Evolutionary conservation across 2,797 vertebrate species (phyloP).

Genomic region (Cryptoprocta ferox): DNA sequence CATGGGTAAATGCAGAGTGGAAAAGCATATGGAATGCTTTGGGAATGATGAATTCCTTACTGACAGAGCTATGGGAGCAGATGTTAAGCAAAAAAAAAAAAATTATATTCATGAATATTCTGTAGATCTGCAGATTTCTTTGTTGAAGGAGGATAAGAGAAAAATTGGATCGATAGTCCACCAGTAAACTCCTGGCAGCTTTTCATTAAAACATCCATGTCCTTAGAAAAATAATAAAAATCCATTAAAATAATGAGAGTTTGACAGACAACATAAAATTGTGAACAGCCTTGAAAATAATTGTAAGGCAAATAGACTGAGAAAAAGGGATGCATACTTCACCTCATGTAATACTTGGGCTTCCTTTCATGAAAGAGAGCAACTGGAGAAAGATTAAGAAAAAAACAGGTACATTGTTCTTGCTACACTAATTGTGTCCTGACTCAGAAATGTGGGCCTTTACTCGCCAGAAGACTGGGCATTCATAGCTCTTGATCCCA

Average conservation of each 20-base stretch:
- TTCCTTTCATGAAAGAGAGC: conserved; percentile 40
- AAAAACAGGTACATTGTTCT: background rate
- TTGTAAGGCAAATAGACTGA: conserved; percentile 44
- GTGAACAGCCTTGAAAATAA: conserved; percentile 52
- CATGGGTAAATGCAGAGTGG: conserved; percentile 69
- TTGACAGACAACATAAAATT: conserved; percentile 48
- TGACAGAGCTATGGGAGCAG: conserved; percentile 74
- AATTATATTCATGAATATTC: conserved; percentile 74
- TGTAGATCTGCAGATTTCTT: conserved; percentile 66
- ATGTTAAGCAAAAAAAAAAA: conserved; percentile 68
- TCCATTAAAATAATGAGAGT: conserved; percentile 48
- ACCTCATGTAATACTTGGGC: background rate
- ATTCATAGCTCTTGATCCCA: background rate
- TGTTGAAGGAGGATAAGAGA: conserved; percentile 68
- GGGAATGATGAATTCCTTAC: conserved; percentile 75
- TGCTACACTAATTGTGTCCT: background rate
- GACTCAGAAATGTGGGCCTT: background rate
- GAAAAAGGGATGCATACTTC: conserved; percentile 37
- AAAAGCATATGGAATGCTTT: conserved; percentile 78
- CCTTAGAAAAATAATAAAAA: conserved; percentile 66
- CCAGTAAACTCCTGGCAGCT: conserved; percentile 29
- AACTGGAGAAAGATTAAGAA: background rate
- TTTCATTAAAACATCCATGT: conserved; percentile 62
- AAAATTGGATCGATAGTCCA: conserved; percentile 58
- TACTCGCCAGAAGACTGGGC: background rate